phyloP scores from a whole-genome alignment of 2,797 vertebrate species.

The Sorex maritimensis region DNA sequence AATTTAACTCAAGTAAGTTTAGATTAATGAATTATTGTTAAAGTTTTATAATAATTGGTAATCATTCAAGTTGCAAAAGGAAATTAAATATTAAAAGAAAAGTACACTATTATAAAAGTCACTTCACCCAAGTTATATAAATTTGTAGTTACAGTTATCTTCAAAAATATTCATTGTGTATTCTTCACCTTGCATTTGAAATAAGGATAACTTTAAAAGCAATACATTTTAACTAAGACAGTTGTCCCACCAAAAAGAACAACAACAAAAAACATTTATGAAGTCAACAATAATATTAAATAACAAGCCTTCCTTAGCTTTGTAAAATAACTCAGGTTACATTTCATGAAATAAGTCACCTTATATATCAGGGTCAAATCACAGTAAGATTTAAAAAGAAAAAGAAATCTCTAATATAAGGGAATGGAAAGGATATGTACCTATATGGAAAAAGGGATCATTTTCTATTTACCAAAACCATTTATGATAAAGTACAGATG shows the following conservation, averaged over 20 bases:
- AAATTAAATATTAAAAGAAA: not conserved
- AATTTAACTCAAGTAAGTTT: not conserved
- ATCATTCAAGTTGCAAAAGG: not conserved
- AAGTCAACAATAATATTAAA: not conserved
- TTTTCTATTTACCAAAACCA: too few species aligned
- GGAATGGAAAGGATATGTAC: too few species aligned
- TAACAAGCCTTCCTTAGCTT: not conserved
- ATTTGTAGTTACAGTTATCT: not conserved
- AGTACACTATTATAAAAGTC: not conserved
- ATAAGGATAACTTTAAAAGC: not conserved
- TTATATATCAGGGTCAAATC: not conserved
- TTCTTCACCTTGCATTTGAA: conserved; percentile 17
- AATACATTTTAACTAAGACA: conserved; percentile 28
- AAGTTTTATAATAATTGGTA: not conserved
- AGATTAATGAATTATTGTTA: conserved; percentile 4
- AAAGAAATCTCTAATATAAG: not conserved
- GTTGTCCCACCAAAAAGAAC: too few species aligned
- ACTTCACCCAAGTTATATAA: not conserved
- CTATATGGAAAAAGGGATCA: too few species aligned
- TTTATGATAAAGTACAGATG: too few species aligned
- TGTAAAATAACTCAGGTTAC: not conserved
- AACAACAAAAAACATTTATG: not conserved
- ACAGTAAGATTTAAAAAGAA: conserved; percentile 13
- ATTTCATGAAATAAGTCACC: conserved; percentile 13
- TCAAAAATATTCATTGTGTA: not conserved